A percentile compares a stretch with the other conserved stretches of the same genome.
phyloP scores from a whole-genome alignment of 2,888 invertebrate species.

The Lampropteryx suffumata region DNA sequence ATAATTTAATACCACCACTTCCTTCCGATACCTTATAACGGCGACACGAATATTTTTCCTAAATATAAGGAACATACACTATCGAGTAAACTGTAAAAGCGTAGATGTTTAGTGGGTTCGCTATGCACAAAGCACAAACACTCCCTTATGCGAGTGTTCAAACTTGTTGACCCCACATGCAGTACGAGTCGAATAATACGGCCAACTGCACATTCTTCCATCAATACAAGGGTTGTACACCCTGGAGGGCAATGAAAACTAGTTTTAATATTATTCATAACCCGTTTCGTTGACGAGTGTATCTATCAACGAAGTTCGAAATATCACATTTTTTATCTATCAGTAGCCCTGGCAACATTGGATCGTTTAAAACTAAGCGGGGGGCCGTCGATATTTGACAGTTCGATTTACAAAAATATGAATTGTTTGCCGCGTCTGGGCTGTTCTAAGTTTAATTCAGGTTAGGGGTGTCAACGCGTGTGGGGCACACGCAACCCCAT shows the following conservation, averaged over 20 bases:
- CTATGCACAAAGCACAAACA: constrained; percentile 40
- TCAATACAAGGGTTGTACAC: constrained; percentile 72
- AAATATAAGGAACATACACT: constrained; percentile 35
- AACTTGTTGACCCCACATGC: constrained; percentile 72
- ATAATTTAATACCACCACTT: constrained; percentile 74
- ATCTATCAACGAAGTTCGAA: constrained; percentile 62
- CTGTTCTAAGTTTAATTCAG: constrained; percentile 63
- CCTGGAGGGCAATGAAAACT: constrained; percentile 69
- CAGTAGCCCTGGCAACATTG: constrained; percentile 52
- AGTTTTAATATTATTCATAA: constrained; percentile 72
- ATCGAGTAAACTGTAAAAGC: too few species aligned
- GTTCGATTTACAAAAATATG: constrained; percentile 51
- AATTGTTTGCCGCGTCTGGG: constrained; percentile 38
- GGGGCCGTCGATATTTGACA: constrained; percentile 56
- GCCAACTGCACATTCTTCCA: constrained; percentile 74
- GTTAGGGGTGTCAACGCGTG: constrained; percentile 67
- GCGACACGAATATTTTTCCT: constrained; percentile 30
- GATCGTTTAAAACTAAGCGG: constrained; percentile 68
- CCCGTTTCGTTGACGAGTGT: constrained; percentile 59
- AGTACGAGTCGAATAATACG: constrained; percentile 43
- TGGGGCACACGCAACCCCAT: constrained; percentile 76
- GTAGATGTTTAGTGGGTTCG: constrained; percentile 5
- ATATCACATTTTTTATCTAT: constrained; percentile 50
- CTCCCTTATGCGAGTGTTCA: constrained; percentile 56
- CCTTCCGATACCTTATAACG: constrained; percentile 78